Evolutionary conservation across 2,797 vertebrate genomes (phyloP).

Genomic region (Centroberyx gerrardi): DNA sequence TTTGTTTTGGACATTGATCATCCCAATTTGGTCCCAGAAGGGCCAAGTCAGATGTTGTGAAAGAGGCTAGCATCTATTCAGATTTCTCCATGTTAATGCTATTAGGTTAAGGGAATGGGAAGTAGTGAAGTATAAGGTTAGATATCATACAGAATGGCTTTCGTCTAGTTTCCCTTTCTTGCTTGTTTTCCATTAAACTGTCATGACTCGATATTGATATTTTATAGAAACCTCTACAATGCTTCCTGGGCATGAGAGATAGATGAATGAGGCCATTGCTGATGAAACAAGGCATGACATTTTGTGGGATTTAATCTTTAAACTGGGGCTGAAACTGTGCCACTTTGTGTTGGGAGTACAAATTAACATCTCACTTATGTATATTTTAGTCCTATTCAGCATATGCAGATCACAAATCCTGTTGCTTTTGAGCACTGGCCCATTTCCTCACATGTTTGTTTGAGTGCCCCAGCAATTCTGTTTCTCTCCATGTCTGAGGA

Average conservation of each 20-base stretch:
- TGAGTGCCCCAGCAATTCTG: constrained; percentile 71
- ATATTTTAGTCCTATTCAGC: constrained; percentile 63
- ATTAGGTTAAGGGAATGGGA: constrained; percentile 3
- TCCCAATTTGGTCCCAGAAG: constrained; percentile 51
- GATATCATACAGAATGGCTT: neutral
- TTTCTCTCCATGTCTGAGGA: constrained; percentile 54
- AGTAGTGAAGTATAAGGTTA: neutral
- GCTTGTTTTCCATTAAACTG: neutral
- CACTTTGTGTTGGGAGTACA: constrained; percentile 24
- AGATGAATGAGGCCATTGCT: neutral
- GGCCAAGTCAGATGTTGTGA: constrained; percentile 10
- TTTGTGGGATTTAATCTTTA: constrained; percentile 27
- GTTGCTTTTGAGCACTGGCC: constrained; percentile 64
- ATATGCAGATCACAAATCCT: constrained; percentile 62
- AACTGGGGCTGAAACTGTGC: constrained; percentile 33
- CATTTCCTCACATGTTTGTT: constrained; percentile 63
- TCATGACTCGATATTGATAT: neutral
- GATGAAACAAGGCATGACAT: neutral
- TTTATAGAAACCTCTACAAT: constrained; percentile 3
- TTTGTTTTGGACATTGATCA: constrained; percentile 84
- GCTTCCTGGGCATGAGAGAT: neutral
- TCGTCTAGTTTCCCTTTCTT: constrained; percentile 11
- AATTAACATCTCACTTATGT: constrained; percentile 48
- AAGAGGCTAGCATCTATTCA: constrained; percentile 10
- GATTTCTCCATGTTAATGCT: constrained; percentile 6